These are phyloP conservation scores for Contarinia nasturtii DNA, from an alignment of 1,140 invertebrate genomes.

Conservation along the genomic window DNA sequence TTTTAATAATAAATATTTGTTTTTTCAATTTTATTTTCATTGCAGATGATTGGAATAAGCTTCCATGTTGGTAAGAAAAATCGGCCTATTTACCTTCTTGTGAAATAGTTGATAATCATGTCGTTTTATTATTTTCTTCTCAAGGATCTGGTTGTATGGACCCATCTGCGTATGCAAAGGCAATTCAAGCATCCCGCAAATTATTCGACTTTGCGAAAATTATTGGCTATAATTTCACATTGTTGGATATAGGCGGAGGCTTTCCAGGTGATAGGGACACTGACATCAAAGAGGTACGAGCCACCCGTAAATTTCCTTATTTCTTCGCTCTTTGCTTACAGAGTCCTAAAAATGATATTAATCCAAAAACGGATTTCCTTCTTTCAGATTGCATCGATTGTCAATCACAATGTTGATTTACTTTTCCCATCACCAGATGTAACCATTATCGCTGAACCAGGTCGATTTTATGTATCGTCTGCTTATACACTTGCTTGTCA, in stretches of 20 bases:
- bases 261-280: constrained; percentile 45
- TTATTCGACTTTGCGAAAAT: constrained; percentile 49
- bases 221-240: constrained; percentile 47
- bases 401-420: not conserved
- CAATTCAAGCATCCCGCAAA: constrained; percentile 40
- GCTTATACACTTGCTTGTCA: constrained; percentile 81
- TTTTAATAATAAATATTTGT: too few relatives aligned
- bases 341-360: too few relatives aligned
- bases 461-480: constrained; percentile 82
- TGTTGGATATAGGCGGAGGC: constrained; percentile 74
- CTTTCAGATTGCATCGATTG: not conserved
- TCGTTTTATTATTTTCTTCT: too few relatives aligned
- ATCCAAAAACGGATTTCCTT: not conserved
- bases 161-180: constrained; percentile 51
- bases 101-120: too few relatives aligned
- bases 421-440: not conserved
- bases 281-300: constrained; percentile 36
- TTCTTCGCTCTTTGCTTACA: too few relatives aligned
- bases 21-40: too few relatives aligned
- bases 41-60: constrained; percentile 46
- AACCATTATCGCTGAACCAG: constrained; percentile 79
- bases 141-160: constrained; percentile 69
- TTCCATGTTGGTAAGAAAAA: constrained; percentile 90
- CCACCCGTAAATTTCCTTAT: too few relatives aligned
- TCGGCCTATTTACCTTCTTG: too few relatives aligned